Evolutionary conservation across 2,113 vertebrate genomes (phyloP).

Genomic region (Drymodes brunneopygia): DNA sequence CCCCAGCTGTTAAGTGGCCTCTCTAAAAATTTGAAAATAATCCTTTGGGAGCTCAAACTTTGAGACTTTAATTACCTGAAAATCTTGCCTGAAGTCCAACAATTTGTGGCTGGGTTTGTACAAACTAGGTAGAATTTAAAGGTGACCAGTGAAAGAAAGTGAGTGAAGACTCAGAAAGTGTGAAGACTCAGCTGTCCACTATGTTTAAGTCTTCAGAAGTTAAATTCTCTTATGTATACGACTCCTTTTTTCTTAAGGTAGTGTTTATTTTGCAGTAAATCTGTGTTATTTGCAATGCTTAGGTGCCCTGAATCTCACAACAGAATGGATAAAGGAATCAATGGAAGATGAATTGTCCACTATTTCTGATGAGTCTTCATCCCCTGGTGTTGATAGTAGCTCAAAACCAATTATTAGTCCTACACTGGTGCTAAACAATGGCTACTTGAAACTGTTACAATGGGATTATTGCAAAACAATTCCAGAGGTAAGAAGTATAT

Average conservation of each 20-base stretch:
- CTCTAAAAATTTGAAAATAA: neutral
- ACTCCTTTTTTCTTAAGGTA: neutral
- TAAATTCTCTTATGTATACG: neutral
- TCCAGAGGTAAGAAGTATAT: constrained; percentile 80
- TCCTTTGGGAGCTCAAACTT: neutral
- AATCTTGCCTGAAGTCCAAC: neutral
- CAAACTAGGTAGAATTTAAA: neutral
- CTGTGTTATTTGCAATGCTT: neutral
- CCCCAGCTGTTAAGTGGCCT: neutral
- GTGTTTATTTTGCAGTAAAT: neutral
- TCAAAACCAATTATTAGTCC: constrained; percentile 77
- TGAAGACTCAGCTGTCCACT: neutral
- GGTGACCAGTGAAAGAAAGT: neutral
- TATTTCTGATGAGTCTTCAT: constrained; percentile 47
- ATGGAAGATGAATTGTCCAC: constrained; percentile 79
- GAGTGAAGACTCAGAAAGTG: neutral
- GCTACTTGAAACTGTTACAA: constrained; percentile 83
- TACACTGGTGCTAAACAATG: constrained; percentile 80
- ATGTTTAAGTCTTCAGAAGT: neutral
- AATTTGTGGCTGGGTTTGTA: neutral
- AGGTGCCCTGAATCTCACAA: constrained; percentile 87
- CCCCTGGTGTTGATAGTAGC: constrained; percentile 53
- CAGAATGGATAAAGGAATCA: constrained; percentile 85
- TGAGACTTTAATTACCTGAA: neutral
- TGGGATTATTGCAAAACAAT: constrained; percentile 79